Conservation (phyloP, 2,113 vertebrate genomes). For the Crotalus horridus region DNA sequence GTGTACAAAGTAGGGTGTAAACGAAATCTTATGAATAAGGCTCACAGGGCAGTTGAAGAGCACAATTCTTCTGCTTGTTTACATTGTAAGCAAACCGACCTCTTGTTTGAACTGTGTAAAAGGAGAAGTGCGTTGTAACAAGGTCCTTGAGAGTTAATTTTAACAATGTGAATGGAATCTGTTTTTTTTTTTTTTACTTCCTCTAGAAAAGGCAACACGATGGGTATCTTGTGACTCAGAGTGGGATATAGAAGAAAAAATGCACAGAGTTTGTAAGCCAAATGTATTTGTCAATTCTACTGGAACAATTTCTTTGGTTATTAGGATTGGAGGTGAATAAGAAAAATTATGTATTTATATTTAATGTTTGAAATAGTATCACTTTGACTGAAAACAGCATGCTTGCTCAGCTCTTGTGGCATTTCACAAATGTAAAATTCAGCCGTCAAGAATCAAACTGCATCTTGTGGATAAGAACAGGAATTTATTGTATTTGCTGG, state of each 20-base stretch:
- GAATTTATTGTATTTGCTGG: background rate
- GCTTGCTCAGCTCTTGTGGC: background rate
- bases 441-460: background rate
- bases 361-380: slow-evolving; percentile 38
- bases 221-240: background rate
- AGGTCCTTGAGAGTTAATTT: background rate
- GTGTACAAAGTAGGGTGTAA: background rate
- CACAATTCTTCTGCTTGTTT: background rate
- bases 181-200: background rate
- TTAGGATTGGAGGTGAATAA: slow-evolving; percentile 21
- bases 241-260: background rate
- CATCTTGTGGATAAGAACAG: background rate
- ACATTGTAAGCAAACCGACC: background rate
- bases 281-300: slow-evolving; percentile 47
- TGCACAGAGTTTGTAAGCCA: background rate
- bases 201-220: slow-evolving; percentile 14
- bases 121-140: background rate
- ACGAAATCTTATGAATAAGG: background rate
- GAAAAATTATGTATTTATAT: slow-evolving; percentile 53
- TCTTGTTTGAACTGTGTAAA: slow-evolving; percentile 12
- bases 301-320: slow-evolving; percentile 24
- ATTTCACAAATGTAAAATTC: slow-evolving; percentile 3
- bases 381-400: slow-evolving; percentile 45
- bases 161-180: background rate
- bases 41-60: background rate